Conservation (phyloP, 1,140 invertebrate species). For the Dinoponera quadriceps region DNA sequence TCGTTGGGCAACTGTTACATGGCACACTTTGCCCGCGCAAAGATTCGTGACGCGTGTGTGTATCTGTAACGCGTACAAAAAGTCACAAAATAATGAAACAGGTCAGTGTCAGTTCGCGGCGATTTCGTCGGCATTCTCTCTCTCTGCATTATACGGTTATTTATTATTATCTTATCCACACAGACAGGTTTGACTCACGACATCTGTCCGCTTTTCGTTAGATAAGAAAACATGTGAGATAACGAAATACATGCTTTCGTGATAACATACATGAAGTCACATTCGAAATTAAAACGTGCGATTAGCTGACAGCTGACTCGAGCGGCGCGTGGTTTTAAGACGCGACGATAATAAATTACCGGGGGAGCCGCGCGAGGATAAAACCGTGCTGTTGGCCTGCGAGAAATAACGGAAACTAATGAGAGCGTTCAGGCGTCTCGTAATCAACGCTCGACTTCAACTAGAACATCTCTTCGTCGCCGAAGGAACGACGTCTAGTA, state of each 20-base stretch:
- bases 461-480: background rate
- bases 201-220: too few relatives aligned
- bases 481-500: slow-evolving; percentile 25
- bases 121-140: too few relatives aligned
- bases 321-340: background rate
- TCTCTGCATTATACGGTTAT: too few relatives aligned
- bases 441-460: background rate
- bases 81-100: too few relatives aligned
- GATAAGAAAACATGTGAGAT: too few relatives aligned
- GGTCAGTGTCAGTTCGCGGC: too few relatives aligned
- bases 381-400: slow-evolving; percentile 8
- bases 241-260: background rate
- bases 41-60: too few relatives aligned
- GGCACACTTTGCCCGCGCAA: too few relatives aligned
- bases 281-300: background rate
- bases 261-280: background rate
- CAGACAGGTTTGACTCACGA: too few relatives aligned
- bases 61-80: too few relatives aligned
- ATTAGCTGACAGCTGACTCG: background rate
- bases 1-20: too few relatives aligned
- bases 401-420: slow-evolving; percentile 45
- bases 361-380: slow-evolving; percentile 1
- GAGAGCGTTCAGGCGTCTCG: slow-evolving; percentile 3
- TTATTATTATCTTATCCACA: too few relatives aligned
- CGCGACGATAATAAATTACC: background rate